Percentiles rank a stretch among this genome's conserved stretches.
Evolutionary conservation across 2,797 vertebrate genomes (phyloP).

Genomic region (Tolypeutes matacus): DNA sequence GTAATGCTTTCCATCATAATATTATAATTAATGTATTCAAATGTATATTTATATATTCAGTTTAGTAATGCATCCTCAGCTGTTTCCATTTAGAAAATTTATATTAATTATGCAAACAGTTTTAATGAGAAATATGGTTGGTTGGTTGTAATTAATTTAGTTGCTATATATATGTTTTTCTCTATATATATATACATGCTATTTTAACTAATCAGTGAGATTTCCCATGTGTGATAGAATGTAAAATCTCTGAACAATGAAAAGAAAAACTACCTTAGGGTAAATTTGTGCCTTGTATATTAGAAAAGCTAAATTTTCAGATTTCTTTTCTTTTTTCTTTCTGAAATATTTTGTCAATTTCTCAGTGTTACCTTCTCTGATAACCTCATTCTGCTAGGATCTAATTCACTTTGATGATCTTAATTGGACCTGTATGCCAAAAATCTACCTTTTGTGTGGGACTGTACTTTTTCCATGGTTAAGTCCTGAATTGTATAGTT

Average conservation of each 20-base stretch:
- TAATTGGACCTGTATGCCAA: not conserved
- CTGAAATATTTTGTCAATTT: not conserved
- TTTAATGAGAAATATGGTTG: constrained; percentile 39
- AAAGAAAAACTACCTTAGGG: constrained; percentile 41
- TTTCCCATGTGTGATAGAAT: constrained; percentile 8
- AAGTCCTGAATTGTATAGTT: not conserved
- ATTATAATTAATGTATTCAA: constrained; percentile 45
- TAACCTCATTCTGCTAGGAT: not conserved
- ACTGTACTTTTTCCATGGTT: not conserved
- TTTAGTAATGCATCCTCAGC: constrained; percentile 41
- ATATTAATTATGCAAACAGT: constrained; percentile 27
- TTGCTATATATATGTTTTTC: not conserved
- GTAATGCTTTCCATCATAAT: constrained; percentile 16
- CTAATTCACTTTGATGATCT: not conserved
- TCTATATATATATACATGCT: not conserved
- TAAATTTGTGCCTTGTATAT: constrained; percentile 37
- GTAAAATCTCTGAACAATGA: constrained; percentile 11
- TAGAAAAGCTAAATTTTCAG: constrained; percentile 17
- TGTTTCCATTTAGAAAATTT: constrained; percentile 11
- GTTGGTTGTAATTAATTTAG: constrained; percentile 29
- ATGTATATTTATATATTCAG: not conserved
- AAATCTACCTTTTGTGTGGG: not conserved
- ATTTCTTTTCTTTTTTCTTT: not conserved
- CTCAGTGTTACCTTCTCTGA: not conserved
- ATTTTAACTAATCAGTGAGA: not conserved